Conservation (phyloP, 1,140 invertebrate species). For the Dysdera silvatica region DNA sequence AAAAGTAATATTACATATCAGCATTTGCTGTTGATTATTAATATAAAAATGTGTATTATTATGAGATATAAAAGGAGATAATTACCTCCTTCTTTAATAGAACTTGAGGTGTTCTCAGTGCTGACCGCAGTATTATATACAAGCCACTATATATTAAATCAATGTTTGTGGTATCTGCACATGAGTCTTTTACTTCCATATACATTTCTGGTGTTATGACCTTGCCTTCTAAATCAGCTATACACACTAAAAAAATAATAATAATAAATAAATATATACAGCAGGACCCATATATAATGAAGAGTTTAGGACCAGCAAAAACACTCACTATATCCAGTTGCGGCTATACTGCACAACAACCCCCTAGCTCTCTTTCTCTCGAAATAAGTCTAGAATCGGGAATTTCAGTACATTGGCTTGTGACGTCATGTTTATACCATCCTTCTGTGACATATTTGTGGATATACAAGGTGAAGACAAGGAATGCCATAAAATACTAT, state of each 20-base stretch:
- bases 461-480: no score
- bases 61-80: not conserved
- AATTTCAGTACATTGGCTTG: no score
- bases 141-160: slow-evolving; percentile 3
- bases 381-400: no score
- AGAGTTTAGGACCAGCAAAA: no score
- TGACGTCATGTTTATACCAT: no score
- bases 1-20: not conserved
- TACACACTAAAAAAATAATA: not conserved
- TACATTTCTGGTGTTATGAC: slow-evolving; percentile 6
- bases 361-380: no score
- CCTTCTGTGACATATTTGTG: no score
- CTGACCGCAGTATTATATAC: slow-evolving; percentile 8
- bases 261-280: no score
- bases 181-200: not conserved
- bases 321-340: no score
- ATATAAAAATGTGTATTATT: not conserved
- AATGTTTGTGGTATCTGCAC: not conserved
- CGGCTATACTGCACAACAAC: no score
- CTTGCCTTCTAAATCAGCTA: slow-evolving; percentile 12
- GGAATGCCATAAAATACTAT: no score
- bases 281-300: no score
- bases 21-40: not conserved
- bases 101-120: slow-evolving; percentile 3
- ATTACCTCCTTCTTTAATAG: slow-evolving; percentile 9